These are phyloP conservation scores for Paedocypris micromegethes DNA, from an alignment of 2,797 vertebrate genomes.

Conservation along the genomic window DNA sequence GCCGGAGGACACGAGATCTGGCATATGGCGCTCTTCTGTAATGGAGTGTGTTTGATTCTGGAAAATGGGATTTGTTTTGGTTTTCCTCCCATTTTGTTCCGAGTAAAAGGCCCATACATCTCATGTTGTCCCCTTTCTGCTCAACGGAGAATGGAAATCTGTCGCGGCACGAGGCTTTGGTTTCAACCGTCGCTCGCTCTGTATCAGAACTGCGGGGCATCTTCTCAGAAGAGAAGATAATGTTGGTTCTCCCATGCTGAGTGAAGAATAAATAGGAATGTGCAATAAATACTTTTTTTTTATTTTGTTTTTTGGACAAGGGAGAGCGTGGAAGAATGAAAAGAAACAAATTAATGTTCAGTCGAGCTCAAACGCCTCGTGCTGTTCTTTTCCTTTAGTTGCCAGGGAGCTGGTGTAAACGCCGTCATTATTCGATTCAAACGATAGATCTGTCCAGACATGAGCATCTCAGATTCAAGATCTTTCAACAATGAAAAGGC, in stretches of 20 bases:
- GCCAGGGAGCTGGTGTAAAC: conserved; percentile 40
- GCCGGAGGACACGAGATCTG: conserved; percentile 15
- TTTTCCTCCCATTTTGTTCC: conserved; percentile 29
- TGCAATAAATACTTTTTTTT: conserved; percentile 61
- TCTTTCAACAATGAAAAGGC: conserved; percentile 11
- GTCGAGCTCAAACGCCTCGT: conserved; percentile 46
- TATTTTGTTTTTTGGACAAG: conserved; percentile 1
- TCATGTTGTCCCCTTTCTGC: conserved; percentile 38
- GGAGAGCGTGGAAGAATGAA: conserved; percentile 25
- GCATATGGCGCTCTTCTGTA: conserved; percentile 15
- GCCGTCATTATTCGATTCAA: conserved; percentile 48
- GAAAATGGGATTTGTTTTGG: conserved; percentile 40
- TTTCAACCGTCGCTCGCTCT: conserved; percentile 46
- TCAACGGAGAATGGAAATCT: conserved; percentile 50
- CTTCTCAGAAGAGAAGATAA: conserved; percentile 45
- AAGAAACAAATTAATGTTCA: conserved; percentile 42
- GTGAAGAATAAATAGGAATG: conserved; percentile 55
- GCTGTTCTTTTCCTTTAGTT: conserved; percentile 53
- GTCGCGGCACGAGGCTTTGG: conserved; percentile 47
- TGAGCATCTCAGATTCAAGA: conserved; percentile 18
- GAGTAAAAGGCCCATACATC: conserved; percentile 23
- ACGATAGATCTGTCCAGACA: conserved; percentile 39
- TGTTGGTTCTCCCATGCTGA: conserved; percentile 45
- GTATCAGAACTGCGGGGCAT: conserved; percentile 42
- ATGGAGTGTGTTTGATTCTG: conserved; percentile 24